Conservation (phyloP, 2,888 invertebrate genomes). For the Fissipunctia ypsillon region DNA sequence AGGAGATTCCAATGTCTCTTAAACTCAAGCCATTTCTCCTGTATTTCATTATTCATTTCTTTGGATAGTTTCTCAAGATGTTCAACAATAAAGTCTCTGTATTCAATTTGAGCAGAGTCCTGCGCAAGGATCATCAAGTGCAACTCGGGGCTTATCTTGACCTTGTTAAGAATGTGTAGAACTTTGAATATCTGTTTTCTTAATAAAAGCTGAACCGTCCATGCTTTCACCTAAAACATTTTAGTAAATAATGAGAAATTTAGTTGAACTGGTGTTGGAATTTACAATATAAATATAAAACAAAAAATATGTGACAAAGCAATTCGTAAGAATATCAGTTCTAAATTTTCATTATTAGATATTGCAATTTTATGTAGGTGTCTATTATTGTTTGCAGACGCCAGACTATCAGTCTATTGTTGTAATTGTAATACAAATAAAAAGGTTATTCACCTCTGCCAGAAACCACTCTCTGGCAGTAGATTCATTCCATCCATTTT, state of each 20-base stretch:
- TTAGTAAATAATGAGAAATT: not conserved
- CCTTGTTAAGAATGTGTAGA: slow-evolving; percentile 91
- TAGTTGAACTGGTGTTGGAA: not conserved
- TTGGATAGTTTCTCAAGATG: slow-evolving; percentile 90
- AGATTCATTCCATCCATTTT: slow-evolving; percentile 88
- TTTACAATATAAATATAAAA: not conserved
- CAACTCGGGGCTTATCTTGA: slow-evolving; percentile 90
- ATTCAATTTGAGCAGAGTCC: slow-evolving; percentile 89
- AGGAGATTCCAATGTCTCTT: slow-evolving; percentile 86
- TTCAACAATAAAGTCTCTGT: slow-evolving; percentile 92
- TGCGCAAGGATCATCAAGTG: slow-evolving; percentile 91
- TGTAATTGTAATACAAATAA: slow-evolving; percentile 34
- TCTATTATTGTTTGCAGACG: not conserved
- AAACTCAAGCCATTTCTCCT: slow-evolving; percentile 81
- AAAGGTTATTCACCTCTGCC: slow-evolving; percentile 86
- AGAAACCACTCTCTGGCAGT: slow-evolving; percentile 90
- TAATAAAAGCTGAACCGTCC: slow-evolving; percentile 91
- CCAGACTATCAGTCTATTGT: slow-evolving; percentile 25
- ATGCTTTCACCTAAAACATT: slow-evolving; percentile 89
- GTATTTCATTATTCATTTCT: slow-evolving; percentile 79
- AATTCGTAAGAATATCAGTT: not conserved
- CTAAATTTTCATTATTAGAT: slow-evolving; percentile 6
- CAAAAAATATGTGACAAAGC: not conserved
- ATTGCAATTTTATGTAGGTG: slow-evolving; percentile 5
- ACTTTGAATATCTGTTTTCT: slow-evolving; percentile 92